phyloP scores from a whole-genome alignment of 1,140 invertebrate species.

The Lerema accius region DNA sequence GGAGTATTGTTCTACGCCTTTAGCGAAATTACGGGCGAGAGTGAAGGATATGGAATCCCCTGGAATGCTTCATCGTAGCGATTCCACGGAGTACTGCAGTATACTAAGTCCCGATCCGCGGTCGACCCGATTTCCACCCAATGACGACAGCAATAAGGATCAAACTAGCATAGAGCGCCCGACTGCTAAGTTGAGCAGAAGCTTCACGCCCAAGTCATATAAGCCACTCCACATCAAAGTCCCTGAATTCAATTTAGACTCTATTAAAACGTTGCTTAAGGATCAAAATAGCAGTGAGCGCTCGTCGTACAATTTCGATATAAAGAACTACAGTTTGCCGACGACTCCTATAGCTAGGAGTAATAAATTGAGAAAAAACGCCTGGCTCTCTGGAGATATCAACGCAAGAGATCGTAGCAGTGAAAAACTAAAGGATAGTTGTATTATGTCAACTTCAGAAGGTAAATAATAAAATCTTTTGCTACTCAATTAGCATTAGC shows the following conservation, averaged over 20 bases:
- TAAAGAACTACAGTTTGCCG: slow-evolving; percentile 77
- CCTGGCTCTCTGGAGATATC: slow-evolving; percentile 77
- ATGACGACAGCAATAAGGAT: slow-evolving; percentile 50
- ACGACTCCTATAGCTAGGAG: slow-evolving; percentile 77
- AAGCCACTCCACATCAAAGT: slow-evolving; percentile 78
- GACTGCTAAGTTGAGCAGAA: slow-evolving; percentile 66
- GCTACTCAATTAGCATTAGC: too few relatives aligned
- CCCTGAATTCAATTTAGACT: slow-evolving; percentile 73
- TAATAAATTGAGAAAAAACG: slow-evolving; percentile 79
- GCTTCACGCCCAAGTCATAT: slow-evolving; percentile 78
- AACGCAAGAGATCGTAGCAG: slow-evolving; percentile 46
- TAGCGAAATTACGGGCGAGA: slow-evolving; percentile 58
- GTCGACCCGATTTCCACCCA: slow-evolving; percentile 47
- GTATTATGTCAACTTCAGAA: slow-evolving; percentile 48
- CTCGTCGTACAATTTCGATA: slow-evolving; percentile 76
- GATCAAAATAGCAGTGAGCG: slow-evolving; percentile 51
- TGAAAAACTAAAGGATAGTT: slow-evolving; percentile 34
- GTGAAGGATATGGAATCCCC: slow-evolving; percentile 65
- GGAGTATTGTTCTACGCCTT: slow-evolving; percentile 66
- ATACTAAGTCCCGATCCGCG: slow-evolving; percentile 69
- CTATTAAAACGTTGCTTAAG: slow-evolving; percentile 62
- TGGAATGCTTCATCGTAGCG: slow-evolving; percentile 68
- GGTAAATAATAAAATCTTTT: slow-evolving; percentile 46
- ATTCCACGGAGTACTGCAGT: slow-evolving; percentile 80
- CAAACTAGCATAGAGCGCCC: slow-evolving; percentile 50